Evolutionary conservation across 2,797 vertebrate species (phyloP).

Genomic region (Silurus lanzhouensis): DNA sequence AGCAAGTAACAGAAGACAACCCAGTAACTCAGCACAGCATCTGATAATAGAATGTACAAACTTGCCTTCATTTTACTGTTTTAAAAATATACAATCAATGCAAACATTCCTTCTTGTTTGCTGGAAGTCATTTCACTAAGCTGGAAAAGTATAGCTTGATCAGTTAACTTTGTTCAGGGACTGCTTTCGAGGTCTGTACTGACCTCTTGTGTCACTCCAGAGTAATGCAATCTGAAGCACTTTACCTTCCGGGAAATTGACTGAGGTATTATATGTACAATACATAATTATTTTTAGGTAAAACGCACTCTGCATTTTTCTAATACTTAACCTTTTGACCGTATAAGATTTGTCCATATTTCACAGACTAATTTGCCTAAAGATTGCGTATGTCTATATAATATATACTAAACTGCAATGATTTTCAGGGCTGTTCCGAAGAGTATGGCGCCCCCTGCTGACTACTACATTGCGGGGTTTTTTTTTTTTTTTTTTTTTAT

Average conservation of each 20-base stretch:
- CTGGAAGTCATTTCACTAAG: too few relatives aligned
- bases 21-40: background rate
- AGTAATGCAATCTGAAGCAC: constrained; percentile 21
- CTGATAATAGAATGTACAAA: background rate
- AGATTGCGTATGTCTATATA: background rate
- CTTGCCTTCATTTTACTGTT: too few relatives aligned
- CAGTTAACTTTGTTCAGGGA: too few relatives aligned
- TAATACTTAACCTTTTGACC: too few relatives aligned
- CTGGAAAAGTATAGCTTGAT: too few relatives aligned
- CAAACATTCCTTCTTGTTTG: too few relatives aligned
- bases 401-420: background rate
- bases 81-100: too few relatives aligned
- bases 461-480: background rate
- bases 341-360: too few relatives aligned
- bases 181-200: constrained; percentile 28
- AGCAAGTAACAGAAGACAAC: background rate
- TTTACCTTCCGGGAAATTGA: background rate
- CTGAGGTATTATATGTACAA: background rate
- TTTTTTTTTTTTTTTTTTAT: too few relatives aligned
- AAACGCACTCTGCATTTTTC: background rate
- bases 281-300: background rate
- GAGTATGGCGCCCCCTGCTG: constrained; percentile 2
- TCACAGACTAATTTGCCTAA: background rate
- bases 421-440: background rate
- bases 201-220: constrained; percentile 54